A percentile compares a stretch with the other conserved stretches of the same genome.
These are phyloP conservation scores for Chelonia mydas DNA, from an alignment of 2,797 vertebrate genomes.

Conservation along the genomic window DNA sequence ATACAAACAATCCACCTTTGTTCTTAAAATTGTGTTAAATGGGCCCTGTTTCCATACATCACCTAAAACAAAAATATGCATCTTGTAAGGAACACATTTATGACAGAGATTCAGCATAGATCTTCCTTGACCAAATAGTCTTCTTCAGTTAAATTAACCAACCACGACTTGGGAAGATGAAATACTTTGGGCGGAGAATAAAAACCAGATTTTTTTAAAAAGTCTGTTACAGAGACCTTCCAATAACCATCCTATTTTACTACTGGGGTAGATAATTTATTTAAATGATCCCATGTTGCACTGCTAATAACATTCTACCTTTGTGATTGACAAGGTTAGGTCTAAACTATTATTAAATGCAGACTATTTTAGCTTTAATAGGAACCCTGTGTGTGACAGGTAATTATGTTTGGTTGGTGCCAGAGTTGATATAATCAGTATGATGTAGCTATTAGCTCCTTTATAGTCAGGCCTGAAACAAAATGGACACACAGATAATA, in stretches of 20 bases:
- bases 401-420: not conserved
- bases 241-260: not conserved
- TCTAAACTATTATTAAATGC: not conserved
- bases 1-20: not conserved
- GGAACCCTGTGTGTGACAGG: not conserved
- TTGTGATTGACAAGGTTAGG: not conserved
- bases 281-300: not conserved
- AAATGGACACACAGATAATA: not conserved
- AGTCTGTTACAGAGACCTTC: not conserved
- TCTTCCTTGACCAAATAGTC: not conserved
- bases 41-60: not conserved
- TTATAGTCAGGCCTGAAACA: not conserved
- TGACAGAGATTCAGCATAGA: not conserved
- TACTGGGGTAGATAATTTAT: not conserved
- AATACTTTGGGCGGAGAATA: not conserved
- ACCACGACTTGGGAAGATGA: not conserved
- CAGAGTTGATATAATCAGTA: not conserved
- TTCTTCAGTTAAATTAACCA: not conserved
- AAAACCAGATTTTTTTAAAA: not conserved
- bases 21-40: not conserved
- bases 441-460: not conserved
- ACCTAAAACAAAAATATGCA: not conserved
- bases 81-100: fast-evolving
- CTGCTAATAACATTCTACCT: not conserved
- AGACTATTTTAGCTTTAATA: not conserved